Conservation (phyloP, 2,888 invertebrate species). For the Mayetiola destructor region DNA sequence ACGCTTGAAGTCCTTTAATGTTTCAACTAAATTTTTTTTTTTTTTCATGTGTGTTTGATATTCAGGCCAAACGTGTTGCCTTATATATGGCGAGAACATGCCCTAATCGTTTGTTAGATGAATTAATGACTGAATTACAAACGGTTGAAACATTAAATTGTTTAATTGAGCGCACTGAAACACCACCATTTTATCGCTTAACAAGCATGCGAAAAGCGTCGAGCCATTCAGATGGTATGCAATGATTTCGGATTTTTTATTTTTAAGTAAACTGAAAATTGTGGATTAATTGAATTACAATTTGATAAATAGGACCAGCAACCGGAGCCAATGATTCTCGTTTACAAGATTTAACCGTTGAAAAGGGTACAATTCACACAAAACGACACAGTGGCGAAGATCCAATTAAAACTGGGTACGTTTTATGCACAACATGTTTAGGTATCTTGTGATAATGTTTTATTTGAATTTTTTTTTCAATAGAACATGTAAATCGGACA, state of each 20-base stretch:
- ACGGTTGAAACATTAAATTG: conserved; percentile 94
- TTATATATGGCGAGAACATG: conserved; percentile 83
- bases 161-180: conserved; percentile 90
- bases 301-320: conserved; percentile 27
- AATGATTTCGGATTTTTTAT: conserved; percentile 24
- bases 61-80: conserved; percentile 91
- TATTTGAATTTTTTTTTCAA: not conserved
- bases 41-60: conserved; percentile 4
- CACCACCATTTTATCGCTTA: conserved; percentile 92
- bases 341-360: conserved; percentile 45
- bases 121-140: conserved; percentile 94
- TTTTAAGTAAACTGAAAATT: not conserved
- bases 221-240: conserved; percentile 55
- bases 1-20: not conserved
- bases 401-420: conserved; percentile 59
- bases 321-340: conserved; percentile 33
- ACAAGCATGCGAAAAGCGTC: conserved; percentile 84
- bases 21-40: not conserved
- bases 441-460: too few relatives aligned
- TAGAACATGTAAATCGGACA: conserved; percentile 49
- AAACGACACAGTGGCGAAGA: conserved; percentile 86
- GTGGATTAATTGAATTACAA: not conserved
- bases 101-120: conserved; percentile 84
- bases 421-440: not conserved
- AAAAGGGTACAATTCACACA: conserved; percentile 92